Percentiles rank a stretch among this genome's conserved stretches.
Evolutionary conservation across 2,797 vertebrate genomes (phyloP).

Genomic region (Pangasius krempfi): DNA sequence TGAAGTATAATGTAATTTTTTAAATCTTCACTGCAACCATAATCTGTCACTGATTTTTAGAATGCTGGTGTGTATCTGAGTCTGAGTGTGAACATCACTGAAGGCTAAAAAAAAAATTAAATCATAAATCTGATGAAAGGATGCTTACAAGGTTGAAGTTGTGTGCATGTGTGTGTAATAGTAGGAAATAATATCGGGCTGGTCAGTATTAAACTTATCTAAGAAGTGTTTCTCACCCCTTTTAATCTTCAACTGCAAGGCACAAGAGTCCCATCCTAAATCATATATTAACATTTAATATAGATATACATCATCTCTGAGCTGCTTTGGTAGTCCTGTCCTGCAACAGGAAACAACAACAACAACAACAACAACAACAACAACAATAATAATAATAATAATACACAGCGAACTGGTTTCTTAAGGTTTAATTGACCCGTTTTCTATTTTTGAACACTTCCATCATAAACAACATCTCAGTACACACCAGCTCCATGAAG

Average conservation of each 20-base stretch:
- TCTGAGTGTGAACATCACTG: constrained; percentile 14
- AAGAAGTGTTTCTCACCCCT: background rate
- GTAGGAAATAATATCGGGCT: background rate
- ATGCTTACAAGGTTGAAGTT: background rate
- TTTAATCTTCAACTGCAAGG: background rate
- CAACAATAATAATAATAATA: background rate
- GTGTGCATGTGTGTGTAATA: constrained; percentile 6
- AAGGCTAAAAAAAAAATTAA: constrained; percentile 44
- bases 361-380: background rate
- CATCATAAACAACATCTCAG: background rate
- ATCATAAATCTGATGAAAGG: constrained; percentile 41
- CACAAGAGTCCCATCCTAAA: background rate
- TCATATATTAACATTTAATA: background rate
- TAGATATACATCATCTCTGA: background rate
- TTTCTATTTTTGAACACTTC: background rate
- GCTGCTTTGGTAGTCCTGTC: background rate
- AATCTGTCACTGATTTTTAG: background rate
- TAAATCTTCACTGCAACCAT: background rate
- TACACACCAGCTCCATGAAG: background rate
- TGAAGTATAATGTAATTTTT: background rate
- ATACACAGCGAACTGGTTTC: background rate
- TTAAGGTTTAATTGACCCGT: no score
- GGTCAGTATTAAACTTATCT: constrained; percentile 1
- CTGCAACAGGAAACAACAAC: background rate
- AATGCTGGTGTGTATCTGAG: background rate